These are phyloP conservation scores for Apaloderma vittatum DNA, from an alignment of 2,113 vertebrate species.

Conservation along the genomic window DNA sequence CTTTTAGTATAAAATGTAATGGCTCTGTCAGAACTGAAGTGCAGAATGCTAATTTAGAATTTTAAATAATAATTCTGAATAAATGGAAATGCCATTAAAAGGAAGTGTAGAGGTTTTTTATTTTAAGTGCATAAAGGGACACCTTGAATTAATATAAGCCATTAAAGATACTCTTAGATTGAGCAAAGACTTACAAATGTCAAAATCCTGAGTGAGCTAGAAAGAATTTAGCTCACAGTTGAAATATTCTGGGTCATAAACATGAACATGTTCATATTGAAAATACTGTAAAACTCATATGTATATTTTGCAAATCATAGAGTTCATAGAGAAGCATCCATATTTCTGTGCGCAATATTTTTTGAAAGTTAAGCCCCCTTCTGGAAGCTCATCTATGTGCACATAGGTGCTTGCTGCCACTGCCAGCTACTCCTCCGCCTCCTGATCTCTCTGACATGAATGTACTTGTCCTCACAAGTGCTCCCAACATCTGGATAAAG, in stretches of 20 bases:
- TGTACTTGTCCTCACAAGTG: neutral
- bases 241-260: slow-evolving; percentile 32
- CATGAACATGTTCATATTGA: neutral
- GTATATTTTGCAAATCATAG: neutral
- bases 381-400: neutral
- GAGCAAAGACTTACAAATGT: slow-evolving; percentile 34
- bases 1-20: slow-evolving; percentile 76
- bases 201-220: neutral
- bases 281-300: neutral
- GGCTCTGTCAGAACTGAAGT: slow-evolving; percentile 70
- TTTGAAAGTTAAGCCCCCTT: neutral
- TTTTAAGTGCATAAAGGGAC: slow-evolving; percentile 70
- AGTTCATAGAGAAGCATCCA: neutral
- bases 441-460: neutral
- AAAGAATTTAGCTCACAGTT: neutral
- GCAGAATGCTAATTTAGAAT: slow-evolving; percentile 75
- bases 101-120: slow-evolving; percentile 15
- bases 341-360: neutral
- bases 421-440: neutral
- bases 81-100: slow-evolving; percentile 77
- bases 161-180: slow-evolving; percentile 32
- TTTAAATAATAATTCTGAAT: slow-evolving; percentile 80
- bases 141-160: slow-evolving; percentile 70
- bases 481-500: neutral
- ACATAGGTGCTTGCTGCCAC: neutral